Evolutionary conservation across 2,113 vertebrate genomes (phyloP), one percentile per base, ranked within the genome.

Genomic region (Pachycephala philippinensis): DNA sequence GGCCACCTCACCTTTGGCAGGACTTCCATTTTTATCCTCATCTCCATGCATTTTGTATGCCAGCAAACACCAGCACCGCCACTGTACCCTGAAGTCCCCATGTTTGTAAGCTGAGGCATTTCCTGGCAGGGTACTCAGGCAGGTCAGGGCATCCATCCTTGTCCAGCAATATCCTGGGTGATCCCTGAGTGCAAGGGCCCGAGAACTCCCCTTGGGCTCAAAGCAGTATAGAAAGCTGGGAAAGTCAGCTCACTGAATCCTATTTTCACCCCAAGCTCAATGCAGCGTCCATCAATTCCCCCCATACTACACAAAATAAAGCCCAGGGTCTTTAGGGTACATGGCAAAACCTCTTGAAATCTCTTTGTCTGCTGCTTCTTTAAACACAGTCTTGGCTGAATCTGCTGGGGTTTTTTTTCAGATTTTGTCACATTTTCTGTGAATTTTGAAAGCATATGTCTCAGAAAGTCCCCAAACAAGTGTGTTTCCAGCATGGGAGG

Each of bases 51-150:
- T 80, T 60, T 74, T 39, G 3, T 44, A 39, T 53, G 33, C 22
- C 40, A 87, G 19, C 37, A 88, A 65, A 49, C 50, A 56, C 7
- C n/a, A 70, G 19, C 3, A 2, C 28, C 49, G n/a, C 27, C 0
- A 1, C 50, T 74, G 60, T 22, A 74, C n/a, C 27, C 42, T 19
- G 22, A 69, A 39, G 30, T 65, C 10, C 5, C 1, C 0, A 0
- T 42, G 53, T 69, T 42, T 72, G 33, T 56, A 60, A 77, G 39
- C 27, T 28, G 21, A 69, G 78, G 21, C 1, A 8, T 53, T 47
- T 83, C 17, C 33, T 1, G 4, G 33, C 27, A 61, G 57, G 49
- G 4, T 10, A 10, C 9, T 71, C 13, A 33, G 3, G 2, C 37
- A 33, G 23, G 4, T 56, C 37, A 44, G 33, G 64, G 18, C 44